Percentiles rank a stretch among this genome's conserved stretches.
Evolutionary conservation across 1,140 invertebrate genomes (phyloP).

Genomic region (Dendroctonus ponderosae): DNA sequence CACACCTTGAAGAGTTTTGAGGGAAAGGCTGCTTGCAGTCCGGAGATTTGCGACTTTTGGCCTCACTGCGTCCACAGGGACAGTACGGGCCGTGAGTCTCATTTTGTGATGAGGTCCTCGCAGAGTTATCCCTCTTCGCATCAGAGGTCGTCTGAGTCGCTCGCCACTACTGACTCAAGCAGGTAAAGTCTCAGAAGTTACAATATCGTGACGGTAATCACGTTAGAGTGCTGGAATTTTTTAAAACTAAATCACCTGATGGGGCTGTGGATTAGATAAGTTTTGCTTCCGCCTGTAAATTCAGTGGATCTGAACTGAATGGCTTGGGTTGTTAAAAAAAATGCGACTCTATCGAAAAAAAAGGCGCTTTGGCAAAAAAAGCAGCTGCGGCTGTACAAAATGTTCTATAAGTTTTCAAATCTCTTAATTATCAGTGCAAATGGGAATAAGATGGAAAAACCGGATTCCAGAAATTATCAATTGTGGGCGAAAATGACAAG

Average conservation of each 20-base stretch:
- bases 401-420: too few relatives aligned
- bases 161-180: slow-evolving; percentile 32
- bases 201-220: too few relatives aligned
- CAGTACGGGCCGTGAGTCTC: slow-evolving; percentile 32
- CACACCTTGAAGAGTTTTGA: slow-evolving; percentile 27
- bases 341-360: too few relatives aligned
- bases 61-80: slow-evolving; percentile 58
- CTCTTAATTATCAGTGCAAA: too few relatives aligned
- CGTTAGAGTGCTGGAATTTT: background rate
- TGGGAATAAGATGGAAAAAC: too few relatives aligned
- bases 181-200: slow-evolving; percentile 11
- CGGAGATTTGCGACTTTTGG: slow-evolving; percentile 59
- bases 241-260: background rate
- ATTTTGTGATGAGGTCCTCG: slow-evolving; percentile 54
- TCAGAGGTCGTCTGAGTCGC: slow-evolving; percentile 46
- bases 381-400: too few relatives aligned
- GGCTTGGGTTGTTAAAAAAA: too few relatives aligned
- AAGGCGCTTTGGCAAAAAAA: too few relatives aligned
- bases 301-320: too few relatives aligned
- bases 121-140: slow-evolving; percentile 57
- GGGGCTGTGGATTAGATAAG: background rate
- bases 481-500: too few relatives aligned
- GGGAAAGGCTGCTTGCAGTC: slow-evolving; percentile 50
- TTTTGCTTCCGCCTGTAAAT: too few relatives aligned
- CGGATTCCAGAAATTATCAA: too few relatives aligned